phyloP scores from a whole-genome alignment of 2,113 vertebrate species.

The Aramus guarauna region DNA sequence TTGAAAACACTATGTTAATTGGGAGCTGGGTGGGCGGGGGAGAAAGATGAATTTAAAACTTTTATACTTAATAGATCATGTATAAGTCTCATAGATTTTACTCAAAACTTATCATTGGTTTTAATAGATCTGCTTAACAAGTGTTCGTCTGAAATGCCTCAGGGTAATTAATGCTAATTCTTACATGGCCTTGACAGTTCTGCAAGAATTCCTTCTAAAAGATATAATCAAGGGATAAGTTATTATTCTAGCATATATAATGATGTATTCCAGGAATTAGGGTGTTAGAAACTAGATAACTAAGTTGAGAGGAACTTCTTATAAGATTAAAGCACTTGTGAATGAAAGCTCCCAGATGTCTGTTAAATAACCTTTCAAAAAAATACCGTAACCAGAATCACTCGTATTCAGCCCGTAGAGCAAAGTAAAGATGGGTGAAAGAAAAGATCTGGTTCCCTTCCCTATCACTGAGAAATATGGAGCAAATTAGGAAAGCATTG shows the following conservation, averaged over 20 bases:
- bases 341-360: background rate
- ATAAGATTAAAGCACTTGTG: background rate
- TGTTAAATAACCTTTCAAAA: background rate
- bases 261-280: background rate
- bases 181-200: conserved; percentile 28
- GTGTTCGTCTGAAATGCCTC: conserved; percentile 26
- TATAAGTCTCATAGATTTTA: conserved; percentile 4
- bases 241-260: conserved; percentile 37
- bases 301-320: background rate
- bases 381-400: background rate
- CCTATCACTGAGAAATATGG: background rate
- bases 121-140: conserved; percentile 31
- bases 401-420: background rate
- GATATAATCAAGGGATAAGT: conserved; percentile 24
- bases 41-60: background rate
- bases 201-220: conserved; percentile 17
- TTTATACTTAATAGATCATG: background rate
- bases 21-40: background rate
- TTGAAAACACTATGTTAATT: background rate
- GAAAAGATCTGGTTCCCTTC: background rate
- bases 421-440: background rate
- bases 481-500: background rate
- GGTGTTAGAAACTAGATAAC: background rate
- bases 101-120: conserved; percentile 8
- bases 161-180: conserved; percentile 39